A percentile compares a stretch with the other conserved stretches of the same genome.
Conservation (phyloP, 2,797 vertebrate genomes). For the Agapornis canus region DNA sequence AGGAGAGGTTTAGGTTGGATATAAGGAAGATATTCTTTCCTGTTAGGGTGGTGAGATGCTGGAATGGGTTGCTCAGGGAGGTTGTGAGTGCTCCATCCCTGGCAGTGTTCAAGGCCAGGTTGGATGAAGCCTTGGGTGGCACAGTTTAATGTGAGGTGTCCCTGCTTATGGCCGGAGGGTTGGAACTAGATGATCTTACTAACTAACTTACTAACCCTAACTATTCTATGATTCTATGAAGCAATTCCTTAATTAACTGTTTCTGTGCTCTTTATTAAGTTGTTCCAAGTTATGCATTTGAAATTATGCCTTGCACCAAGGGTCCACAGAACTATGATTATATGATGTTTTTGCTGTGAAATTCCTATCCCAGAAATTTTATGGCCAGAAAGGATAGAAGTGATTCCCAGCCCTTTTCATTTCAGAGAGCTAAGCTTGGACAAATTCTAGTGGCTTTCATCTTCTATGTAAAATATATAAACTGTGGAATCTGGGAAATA, state of each 20-base stretch:
- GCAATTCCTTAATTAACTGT: background rate
- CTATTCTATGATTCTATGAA: background rate
- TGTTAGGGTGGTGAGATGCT: too few species aligned
- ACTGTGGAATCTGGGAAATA: background rate
- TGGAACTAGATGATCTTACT: too few species aligned
- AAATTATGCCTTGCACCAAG: background rate
- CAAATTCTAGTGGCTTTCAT: conserved; percentile 38
- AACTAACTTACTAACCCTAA: too few species aligned
- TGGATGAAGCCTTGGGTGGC: too few species aligned
- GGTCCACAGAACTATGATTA: background rate
- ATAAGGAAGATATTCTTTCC: too few species aligned
- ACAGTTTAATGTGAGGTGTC: too few species aligned
- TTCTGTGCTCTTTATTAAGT: background rate
- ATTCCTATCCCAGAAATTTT: background rate
- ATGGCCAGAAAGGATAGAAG: background rate
- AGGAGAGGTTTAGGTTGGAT: too few species aligned
- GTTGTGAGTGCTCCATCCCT: too few species aligned
- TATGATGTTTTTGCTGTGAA: background rate
- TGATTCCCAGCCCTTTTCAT: background rate
- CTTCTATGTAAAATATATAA: conserved; percentile 24
- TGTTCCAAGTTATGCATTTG: background rate
- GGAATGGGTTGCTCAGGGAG: too few species aligned
- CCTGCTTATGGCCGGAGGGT: too few species aligned
- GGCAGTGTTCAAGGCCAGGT: too few species aligned
- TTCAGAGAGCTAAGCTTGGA: background rate